Percentiles rank a stretch among this genome's conserved stretches.
These are phyloP conservation scores for Darevskia mixta DNA, from an alignment of 2,797 vertebrate genomes.

Conservation along the genomic window DNA sequence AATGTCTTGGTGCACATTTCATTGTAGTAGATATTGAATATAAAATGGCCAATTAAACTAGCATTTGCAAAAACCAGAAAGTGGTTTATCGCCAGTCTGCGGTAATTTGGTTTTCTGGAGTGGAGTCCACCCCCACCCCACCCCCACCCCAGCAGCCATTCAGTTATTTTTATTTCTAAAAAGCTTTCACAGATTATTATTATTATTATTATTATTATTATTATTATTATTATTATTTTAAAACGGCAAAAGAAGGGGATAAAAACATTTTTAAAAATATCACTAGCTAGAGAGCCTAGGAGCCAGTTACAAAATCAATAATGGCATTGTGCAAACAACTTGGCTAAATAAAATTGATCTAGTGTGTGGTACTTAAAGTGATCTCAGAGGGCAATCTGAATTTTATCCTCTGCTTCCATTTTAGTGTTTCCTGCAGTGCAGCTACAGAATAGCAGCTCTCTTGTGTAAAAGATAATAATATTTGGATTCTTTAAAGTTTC, in stretches of 20 bases:
- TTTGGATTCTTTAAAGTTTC: slow-evolving; percentile 77
- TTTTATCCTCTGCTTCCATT: not conserved
- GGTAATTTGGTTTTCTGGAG: not conserved
- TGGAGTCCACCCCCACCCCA: not conserved
- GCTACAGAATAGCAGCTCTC: not conserved
- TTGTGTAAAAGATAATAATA: slow-evolving; percentile 10
- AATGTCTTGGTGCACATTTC: slow-evolving; percentile 6
- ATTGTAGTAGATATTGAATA: slow-evolving; percentile 1
- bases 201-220: not conserved
- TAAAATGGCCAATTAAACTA: slow-evolving; percentile 10
- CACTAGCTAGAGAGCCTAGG: not conserved
- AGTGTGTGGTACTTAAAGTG: not conserved
- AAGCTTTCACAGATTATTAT: not conserved
- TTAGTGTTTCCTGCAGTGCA: not conserved
- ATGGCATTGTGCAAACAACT: slow-evolving; percentile 2
- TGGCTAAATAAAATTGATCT: slow-evolving; percentile 29
- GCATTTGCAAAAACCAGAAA: not conserved
- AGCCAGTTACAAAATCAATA: slow-evolving; percentile 35
- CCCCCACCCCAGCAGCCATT: not conserved
- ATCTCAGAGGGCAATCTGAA: slow-evolving; percentile 7
- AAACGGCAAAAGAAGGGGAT: not conserved
- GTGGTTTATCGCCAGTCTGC: not conserved
- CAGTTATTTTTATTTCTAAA: not conserved
- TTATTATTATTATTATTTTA: not conserved
- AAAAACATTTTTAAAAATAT: not conserved